A percentile compares a stretch with the other conserved stretches of the same genome.
Conservation (phyloP, 2,888 invertebrate genomes). For the Harmothoe impar region DNA sequence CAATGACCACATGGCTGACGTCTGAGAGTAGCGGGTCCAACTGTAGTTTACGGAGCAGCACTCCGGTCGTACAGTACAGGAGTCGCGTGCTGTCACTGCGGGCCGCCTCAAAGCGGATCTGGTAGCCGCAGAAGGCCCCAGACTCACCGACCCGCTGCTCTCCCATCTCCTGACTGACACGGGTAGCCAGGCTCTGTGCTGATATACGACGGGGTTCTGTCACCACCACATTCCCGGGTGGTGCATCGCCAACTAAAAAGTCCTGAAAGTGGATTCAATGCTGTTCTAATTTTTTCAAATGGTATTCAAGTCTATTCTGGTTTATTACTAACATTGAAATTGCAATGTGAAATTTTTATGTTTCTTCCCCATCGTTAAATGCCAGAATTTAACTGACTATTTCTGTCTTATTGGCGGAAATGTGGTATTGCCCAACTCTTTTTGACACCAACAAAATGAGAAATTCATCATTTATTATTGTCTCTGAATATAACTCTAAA, state of each 20-base stretch:
- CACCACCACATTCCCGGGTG: conserved; percentile 77
- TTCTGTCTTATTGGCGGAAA: too few species aligned
- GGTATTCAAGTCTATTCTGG: too few species aligned
- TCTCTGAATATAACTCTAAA: too few species aligned
- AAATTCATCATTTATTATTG: too few species aligned
- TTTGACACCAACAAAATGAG: too few species aligned
- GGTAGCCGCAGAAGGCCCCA: conserved; percentile 74
- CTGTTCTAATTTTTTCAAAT: too few species aligned
- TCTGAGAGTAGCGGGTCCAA: conserved; percentile 84
- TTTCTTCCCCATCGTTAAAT: too few species aligned
- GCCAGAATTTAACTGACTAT: too few species aligned
- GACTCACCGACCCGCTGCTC: conserved; percentile 72
- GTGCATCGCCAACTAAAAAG: neutral
- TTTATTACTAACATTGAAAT: too few species aligned
- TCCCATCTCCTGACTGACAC: conserved; percentile 81
- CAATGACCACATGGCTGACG: conserved; percentile 80
- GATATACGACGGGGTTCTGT: conserved; percentile 82
- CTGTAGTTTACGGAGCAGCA: conserved; percentile 91
- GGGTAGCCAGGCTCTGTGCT: conserved; percentile 78
- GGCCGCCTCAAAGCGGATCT: conserved; percentile 79
- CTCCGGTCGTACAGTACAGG: conserved; percentile 94
- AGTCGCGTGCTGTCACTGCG: conserved; percentile 76
- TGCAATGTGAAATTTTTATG: neutral
- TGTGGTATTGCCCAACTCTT: too few species aligned
- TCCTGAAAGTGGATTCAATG: neutral